Base-by-base conservation (phyloP, 2,888 invertebrate species). In the Pollenia griseotomentosa region DNA sequence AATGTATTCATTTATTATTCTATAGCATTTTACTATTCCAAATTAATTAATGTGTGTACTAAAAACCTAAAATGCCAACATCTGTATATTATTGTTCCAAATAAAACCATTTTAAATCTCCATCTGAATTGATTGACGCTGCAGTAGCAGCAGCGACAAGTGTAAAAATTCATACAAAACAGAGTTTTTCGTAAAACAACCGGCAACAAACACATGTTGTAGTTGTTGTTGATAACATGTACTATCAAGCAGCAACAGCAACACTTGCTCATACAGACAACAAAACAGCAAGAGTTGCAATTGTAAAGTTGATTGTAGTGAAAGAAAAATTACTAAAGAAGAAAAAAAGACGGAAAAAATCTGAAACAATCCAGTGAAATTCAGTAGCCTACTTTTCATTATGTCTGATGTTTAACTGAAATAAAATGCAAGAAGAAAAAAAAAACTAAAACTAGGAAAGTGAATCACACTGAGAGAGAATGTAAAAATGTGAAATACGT, bases 311-410 rank as follows among this genome's bases (percentile, higher is more conserved):
- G 78, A 82, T 75, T 84, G 66, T 63, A 80, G 46, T 59, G 51
- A 61, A 74, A 57, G 57, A 83, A 63, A 44, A 33, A 51, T 44
- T 70, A 59, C 6, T 19, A 14, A 16, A 55, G 10, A 7, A 9
- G 33, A 19, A 51, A 59, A 33, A 19, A 42, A 73, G 75, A 55
- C 4, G 33, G n/a, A 46, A 53, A 51, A 70, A 63, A 65, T 42
- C 51, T 16, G 65, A 78, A 73, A 79, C 74, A 80, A 84, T 83
- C 55, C 83, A 87, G 84, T 75, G 83, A 88, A 83, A 88, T 85
- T 88, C 83, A 83, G 63, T 84, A 87, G 87, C 87, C 87, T 83
- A 87, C 81, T 84, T 84, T 87, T 87, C 77, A 78, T 78, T 63
- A 77, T 70, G 83, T 68, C 81, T 75, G 82, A 82, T 75, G 65